Percentiles rank a stretch among this genome's conserved stretches.
phyloP scores from a whole-genome alignment of 2,888 invertebrate genomes.

The Margaritifera margaritifera region DNA sequence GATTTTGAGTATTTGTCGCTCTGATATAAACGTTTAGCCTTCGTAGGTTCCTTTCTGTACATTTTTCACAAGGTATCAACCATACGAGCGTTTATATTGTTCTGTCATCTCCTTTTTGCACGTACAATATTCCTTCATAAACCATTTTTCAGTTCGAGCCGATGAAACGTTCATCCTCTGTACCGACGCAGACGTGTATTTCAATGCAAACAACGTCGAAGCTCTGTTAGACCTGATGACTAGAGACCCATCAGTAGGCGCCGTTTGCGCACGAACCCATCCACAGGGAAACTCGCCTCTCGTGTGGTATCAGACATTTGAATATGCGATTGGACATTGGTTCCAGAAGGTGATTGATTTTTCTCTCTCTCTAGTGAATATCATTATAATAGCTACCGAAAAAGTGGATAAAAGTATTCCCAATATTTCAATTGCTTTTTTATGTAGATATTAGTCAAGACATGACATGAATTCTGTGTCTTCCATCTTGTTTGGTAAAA shows the following conservation, averaged over 20 bases:
- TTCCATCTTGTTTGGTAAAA: too few species aligned
- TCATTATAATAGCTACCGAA: too few species aligned
- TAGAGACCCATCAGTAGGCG: conserved; percentile 64
- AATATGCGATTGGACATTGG: conserved; percentile 69
- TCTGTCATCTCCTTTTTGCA: neutral
- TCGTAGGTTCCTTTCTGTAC: too few species aligned
- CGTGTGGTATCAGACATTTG: conserved; percentile 68
- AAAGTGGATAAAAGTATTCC: too few species aligned
- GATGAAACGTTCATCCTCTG: conserved; percentile 63
- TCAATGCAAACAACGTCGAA: conserved; percentile 64
- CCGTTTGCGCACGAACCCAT: conserved; percentile 67
- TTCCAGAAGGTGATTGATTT: conserved; percentile 63
- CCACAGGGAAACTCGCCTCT: conserved; percentile 66
- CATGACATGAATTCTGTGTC: too few species aligned
- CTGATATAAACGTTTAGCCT: too few species aligned
- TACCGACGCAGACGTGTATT: conserved; percentile 68
- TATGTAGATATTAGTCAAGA: too few species aligned
- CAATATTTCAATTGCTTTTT: too few species aligned
- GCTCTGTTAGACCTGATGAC: conserved; percentile 67
- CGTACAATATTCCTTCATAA: too few species aligned
- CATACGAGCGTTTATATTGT: neutral
- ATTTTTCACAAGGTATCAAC: too few species aligned
- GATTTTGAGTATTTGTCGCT: too few species aligned
- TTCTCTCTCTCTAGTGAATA: too few species aligned
- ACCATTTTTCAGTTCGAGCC: conserved; percentile 23